Evolutionary conservation across 2,888 invertebrate genomes (phyloP).

Genomic region (Drosophila cracens): DNA sequence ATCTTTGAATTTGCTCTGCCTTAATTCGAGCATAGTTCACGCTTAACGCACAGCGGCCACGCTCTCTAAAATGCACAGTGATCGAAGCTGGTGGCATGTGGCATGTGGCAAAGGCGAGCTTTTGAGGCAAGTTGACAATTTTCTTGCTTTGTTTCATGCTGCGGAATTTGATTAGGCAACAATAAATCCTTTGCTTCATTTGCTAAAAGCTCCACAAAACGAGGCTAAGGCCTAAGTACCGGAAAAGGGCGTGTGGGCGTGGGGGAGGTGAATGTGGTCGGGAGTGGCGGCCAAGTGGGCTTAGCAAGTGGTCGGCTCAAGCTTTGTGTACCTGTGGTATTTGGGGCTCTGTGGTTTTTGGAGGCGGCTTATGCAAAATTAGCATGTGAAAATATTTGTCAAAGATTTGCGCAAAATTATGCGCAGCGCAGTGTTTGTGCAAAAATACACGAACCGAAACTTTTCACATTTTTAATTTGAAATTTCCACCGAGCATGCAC

Average conservation of each 20-base stretch:
- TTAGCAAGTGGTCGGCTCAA: not conserved
- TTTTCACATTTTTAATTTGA: constrained; percentile 78
- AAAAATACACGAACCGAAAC: constrained; percentile 66
- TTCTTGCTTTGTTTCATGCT: constrained; percentile 64
- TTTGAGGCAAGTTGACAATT: constrained; percentile 67
- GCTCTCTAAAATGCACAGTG: constrained; percentile 20
- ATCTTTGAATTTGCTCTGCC: constrained; percentile 33
- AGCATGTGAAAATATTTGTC: constrained; percentile 81
- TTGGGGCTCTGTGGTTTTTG: constrained; percentile 25
- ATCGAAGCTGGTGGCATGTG: constrained; percentile 11
- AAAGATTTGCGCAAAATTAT: constrained; percentile 79
- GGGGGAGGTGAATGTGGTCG: not conserved
- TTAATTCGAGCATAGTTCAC: constrained; percentile 41
- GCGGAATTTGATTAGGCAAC: constrained; percentile 76
- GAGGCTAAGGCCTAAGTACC: not conserved
- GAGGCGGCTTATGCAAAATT: constrained; percentile 66
- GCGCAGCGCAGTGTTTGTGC: constrained; percentile 80
- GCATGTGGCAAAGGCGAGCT: constrained; percentile 15
- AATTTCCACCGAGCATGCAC: constrained; percentile 62
- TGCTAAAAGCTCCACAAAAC: constrained; percentile 30
- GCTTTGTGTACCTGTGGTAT: constrained; percentile 52
- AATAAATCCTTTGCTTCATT: constrained; percentile 78
- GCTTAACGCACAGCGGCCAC: not conserved
- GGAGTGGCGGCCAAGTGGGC: not conserved
- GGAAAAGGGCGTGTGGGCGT: not conserved